phyloP scores from a whole-genome alignment of 2,888 invertebrate genomes.

The Nezara viridula region DNA sequence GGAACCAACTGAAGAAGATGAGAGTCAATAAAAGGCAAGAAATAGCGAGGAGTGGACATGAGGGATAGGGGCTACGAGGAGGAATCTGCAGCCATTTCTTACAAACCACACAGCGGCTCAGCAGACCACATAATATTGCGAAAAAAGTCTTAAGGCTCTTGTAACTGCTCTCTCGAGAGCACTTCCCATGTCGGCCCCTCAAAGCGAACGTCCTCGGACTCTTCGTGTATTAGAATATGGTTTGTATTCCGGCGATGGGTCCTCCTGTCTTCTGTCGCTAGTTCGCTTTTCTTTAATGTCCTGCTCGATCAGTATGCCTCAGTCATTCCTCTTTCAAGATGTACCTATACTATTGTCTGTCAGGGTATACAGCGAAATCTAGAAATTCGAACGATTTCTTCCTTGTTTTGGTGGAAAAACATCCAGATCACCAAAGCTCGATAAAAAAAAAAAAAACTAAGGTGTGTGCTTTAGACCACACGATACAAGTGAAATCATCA shows the following conservation, averaged over 20 bases:
- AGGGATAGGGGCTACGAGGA: constrained; percentile 15
- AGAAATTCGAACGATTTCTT: too few species aligned
- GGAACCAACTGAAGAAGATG: constrained; percentile 5
- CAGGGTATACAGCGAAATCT: too few species aligned
- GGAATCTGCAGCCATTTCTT: constrained; percentile 49
- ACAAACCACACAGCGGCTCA: constrained; percentile 45
- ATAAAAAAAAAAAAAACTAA: too few species aligned
- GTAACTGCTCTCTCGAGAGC: constrained; percentile 34
- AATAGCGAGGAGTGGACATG: constrained; percentile 49
- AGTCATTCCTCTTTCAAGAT: neutral
- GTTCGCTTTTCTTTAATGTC: constrained; percentile 17
- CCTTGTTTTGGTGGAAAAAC: too few species aligned
- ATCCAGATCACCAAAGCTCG: too few species aligned
- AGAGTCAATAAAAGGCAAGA: constrained; percentile 42
- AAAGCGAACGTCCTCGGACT: neutral
- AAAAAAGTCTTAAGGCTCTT: neutral
- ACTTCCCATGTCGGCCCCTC: constrained; percentile 36
- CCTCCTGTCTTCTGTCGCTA: neutral
- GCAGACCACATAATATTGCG: constrained; percentile 56
- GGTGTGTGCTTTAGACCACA: too few species aligned
- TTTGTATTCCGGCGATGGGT: constrained; percentile 9
- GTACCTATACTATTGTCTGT: neutral
- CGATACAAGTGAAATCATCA: too few species aligned
- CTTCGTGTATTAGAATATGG: constrained; percentile 17
- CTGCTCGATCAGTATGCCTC: neutral